Conservation (phyloP, 1,140 invertebrate genomes). For the Cardiocondyla obscurior region DNA sequence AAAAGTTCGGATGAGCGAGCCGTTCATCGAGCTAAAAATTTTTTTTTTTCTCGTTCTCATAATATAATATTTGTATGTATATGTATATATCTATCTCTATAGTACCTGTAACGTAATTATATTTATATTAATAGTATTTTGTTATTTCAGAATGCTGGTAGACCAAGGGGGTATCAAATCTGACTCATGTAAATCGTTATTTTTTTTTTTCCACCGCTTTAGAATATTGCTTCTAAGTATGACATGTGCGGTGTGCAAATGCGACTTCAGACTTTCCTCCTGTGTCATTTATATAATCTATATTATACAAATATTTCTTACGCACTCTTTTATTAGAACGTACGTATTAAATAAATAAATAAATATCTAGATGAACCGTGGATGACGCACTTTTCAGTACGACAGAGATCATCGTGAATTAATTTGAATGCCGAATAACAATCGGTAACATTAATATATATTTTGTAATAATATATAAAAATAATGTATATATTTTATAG, state of each 20-base stretch:
- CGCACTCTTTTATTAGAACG: too few relatives aligned
- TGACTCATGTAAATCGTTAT: neutral
- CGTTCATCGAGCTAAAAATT: neutral
- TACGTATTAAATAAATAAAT: constrained; percentile 6
- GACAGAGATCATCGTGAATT: neutral
- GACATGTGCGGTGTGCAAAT: neutral
- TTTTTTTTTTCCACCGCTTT: constrained; percentile 8
- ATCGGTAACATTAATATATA: constrained; percentile 22
- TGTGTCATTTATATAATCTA: neutral
- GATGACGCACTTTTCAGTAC: neutral
- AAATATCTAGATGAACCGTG: neutral
- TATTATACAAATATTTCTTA: constrained; percentile 13
- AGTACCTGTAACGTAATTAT: constrained; percentile 16
- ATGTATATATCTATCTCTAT: neutral
- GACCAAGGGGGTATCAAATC: constrained; percentile 1
- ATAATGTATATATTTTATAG: constrained; percentile 2
- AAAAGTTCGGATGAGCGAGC: neutral
- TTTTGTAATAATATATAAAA: constrained; percentile 20
- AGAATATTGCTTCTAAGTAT: constrained; percentile 48
- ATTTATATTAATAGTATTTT: neutral
- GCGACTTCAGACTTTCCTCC: constrained; percentile 17
- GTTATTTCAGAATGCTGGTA: neutral
- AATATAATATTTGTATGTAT: neutral
- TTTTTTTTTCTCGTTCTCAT: neutral
- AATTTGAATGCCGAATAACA: constrained; percentile 22